phyloP scores from a whole-genome alignment of 2,888 invertebrate species.

The Aphodius sticticus region DNA sequence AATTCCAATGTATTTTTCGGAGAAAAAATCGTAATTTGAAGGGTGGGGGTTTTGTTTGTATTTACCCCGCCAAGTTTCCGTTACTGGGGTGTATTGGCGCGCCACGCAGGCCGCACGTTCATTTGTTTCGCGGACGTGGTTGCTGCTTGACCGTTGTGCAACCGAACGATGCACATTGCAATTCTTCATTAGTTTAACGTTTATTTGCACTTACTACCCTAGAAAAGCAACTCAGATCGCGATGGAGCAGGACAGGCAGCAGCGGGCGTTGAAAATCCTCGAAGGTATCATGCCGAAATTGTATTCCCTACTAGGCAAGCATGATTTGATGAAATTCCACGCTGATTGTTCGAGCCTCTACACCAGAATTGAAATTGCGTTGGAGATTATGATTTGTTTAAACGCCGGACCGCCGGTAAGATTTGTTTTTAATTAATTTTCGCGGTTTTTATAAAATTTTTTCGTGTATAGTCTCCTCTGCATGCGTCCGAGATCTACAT shows the following conservation, averaged over 20 bases:
- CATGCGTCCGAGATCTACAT: slow-evolving; percentile 12
- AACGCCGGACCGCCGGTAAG: background rate
- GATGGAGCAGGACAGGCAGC: background rate
- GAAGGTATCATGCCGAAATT: background rate
- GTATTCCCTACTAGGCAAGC: background rate
- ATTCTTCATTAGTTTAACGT: no score
- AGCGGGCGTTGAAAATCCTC: background rate
- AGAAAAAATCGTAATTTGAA: no score
- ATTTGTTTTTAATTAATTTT: background rate
- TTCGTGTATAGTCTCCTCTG: slow-evolving; percentile 6
- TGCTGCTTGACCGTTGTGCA: background rate
- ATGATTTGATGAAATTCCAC: background rate
- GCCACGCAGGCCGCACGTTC: background rate
- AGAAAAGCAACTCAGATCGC: no score
- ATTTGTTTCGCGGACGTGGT: background rate
- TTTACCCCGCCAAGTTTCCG: no score
- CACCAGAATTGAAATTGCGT: background rate
- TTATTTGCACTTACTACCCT: no score
- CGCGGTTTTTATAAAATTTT: background rate
- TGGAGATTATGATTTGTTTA: background rate
- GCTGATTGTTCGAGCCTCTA: background rate
- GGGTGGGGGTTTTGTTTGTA: no score
- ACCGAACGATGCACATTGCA: background rate
- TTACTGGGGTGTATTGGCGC: background rate
- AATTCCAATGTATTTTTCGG: no score